A percentile compares a stretch with the other conserved stretches of the same genome.
Evolutionary conservation across 2,888 invertebrate genomes (phyloP).

Genomic region (Chaetoderma sp.): DNA sequence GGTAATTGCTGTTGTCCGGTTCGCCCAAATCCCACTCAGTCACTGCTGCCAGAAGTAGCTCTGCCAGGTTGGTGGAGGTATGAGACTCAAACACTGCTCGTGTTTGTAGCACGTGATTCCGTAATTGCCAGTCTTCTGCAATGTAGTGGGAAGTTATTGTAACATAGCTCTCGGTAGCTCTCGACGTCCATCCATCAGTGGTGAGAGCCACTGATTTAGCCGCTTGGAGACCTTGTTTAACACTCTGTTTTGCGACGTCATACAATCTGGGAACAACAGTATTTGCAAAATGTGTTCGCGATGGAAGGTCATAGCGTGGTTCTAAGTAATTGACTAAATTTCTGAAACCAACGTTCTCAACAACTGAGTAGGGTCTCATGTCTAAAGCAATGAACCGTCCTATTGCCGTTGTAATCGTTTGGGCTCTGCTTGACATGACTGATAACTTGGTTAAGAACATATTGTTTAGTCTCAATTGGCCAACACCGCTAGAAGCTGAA

Average conservation of each 20-base stretch:
- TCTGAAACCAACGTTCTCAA: conserved; percentile 8
- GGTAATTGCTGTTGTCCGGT: conserved; percentile 9
- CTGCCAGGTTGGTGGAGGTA: conserved; percentile 14
- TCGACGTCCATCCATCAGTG: conserved; percentile 18
- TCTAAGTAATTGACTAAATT: not conserved
- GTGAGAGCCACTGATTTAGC: conserved; percentile 3
- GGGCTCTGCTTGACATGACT: no score
- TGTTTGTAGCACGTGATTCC: conserved; percentile 5
- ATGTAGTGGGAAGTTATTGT: conserved; percentile 16
- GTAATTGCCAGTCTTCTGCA: conserved; percentile 1
- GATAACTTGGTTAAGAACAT: no score
- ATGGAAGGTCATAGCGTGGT: conserved; percentile 11
- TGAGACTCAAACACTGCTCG: conserved; percentile 9
- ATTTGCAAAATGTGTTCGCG: not conserved
- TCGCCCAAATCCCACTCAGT: conserved; percentile 21
- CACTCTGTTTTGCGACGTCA: not conserved
- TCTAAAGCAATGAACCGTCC: not conserved
- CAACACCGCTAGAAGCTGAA: no score
- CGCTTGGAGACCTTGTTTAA: not conserved
- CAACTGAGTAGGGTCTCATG: not conserved
- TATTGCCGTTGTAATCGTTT: no score
- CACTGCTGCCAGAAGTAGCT: conserved; percentile 9
- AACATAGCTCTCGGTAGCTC: conserved; percentile 7
- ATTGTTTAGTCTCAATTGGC: no score
- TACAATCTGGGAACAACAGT: conserved; percentile 4